These are phyloP conservation scores for Gila orcuttii DNA, from an alignment of 2,113 vertebrate genomes.

Conservation along the genomic window DNA sequence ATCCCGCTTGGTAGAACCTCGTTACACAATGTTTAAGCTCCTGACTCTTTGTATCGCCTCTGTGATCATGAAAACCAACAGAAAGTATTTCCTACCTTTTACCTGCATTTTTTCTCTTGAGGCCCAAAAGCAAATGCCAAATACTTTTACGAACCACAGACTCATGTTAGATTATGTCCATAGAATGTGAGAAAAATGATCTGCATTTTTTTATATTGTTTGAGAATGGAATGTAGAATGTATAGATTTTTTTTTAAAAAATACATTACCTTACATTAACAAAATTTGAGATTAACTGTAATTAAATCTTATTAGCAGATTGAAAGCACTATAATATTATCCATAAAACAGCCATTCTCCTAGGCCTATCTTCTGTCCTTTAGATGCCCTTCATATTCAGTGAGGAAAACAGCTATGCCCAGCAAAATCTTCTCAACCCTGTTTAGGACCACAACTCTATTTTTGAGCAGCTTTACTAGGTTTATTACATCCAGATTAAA, in stretches of 20 bases:
- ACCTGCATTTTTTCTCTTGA: constrained; percentile 13
- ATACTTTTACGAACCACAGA: background rate
- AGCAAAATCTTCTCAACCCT: constrained; percentile 22
- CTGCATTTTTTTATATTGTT: background rate
- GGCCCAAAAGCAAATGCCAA: background rate
- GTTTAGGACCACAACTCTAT: constrained; percentile 37
- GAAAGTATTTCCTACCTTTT: constrained; percentile 65
- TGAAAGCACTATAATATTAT: background rate
- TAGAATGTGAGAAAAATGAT: background rate
- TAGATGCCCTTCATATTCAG: background rate
- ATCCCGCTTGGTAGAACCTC: too few species aligned
- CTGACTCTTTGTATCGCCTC: constrained; percentile 68
- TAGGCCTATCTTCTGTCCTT: background rate
- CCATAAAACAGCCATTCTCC: background rate
- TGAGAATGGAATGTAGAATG: background rate
- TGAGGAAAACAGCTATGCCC: background rate
- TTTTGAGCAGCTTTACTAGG: constrained; percentile 36
- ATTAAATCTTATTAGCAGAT: background rate
- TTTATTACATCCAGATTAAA: constrained; percentile 5
- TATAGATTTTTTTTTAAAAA: background rate
- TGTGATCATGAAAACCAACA: constrained; percentile 75
- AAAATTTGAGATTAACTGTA: background rate
- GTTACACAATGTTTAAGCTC: background rate
- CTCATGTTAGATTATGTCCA: background rate
- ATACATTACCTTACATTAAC: background rate